phyloP scores from a whole-genome alignment of 1,140 invertebrate species.

The Conus betulinus region DNA sequence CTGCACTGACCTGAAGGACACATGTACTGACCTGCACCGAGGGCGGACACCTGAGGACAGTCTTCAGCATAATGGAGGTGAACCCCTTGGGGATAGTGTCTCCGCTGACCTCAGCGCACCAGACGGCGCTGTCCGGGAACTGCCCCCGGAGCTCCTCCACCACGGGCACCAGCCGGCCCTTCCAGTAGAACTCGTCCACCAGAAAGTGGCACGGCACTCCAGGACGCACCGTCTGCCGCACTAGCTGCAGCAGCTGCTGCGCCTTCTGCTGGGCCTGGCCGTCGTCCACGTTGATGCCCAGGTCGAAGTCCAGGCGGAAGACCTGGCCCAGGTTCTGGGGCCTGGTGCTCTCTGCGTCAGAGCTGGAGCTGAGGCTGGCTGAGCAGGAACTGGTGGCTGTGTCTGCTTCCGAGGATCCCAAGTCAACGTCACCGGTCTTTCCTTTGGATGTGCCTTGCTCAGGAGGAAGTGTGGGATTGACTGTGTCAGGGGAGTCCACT shows the following conservation, averaged over 20 bases:
- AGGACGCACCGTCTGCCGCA: background rate
- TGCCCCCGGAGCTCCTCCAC: background rate
- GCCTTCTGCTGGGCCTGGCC: background rate
- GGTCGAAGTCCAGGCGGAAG: constrained; percentile 3
- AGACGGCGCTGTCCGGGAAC: background rate
- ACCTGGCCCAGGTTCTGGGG: background rate
- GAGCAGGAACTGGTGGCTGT: no score
- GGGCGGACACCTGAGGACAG: background rate
- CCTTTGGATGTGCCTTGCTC: no score
- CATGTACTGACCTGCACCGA: background rate
- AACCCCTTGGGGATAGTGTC: background rate
- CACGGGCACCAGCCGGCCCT: background rate
- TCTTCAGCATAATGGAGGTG: background rate
- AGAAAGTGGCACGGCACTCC: background rate
- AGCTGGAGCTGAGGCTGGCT: no score
- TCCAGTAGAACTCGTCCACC: constrained; percentile 3
- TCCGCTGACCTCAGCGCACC: constrained; percentile 7
- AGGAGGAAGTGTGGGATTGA: no score
- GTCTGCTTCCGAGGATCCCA: no score
- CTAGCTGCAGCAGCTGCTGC: background rate
- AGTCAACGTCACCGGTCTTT: no score
- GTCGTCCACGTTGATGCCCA: background rate
- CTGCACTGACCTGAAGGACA: no score
- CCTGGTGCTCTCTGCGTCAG: no score
- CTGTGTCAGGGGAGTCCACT: no score